Base-by-base conservation (phyloP, 2,113 vertebrate genomes). In the Garra rufa region DNA sequence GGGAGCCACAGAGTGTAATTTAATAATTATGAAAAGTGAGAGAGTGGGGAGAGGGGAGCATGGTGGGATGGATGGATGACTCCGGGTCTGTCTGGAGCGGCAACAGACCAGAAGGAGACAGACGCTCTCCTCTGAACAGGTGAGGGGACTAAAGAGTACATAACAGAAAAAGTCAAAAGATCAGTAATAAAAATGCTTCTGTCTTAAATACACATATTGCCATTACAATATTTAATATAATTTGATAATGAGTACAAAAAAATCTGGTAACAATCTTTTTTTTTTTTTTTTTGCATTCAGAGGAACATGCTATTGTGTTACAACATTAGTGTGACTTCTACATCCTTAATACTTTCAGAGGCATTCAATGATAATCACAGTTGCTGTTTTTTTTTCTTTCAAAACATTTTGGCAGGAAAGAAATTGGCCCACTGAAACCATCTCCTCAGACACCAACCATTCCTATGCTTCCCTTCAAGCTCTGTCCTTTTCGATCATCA, bases 1-100 rank as follows among this genome's bases (percentile, higher is more conserved):
- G 93, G 93, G 91, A 92, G 92, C 92, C 90, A 90, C 92, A 90
- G 92, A 94, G 91, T 90, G 90, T 95, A 95, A 95, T 95, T 94
- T 85, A 95, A 95, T 95, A 94, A 94, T 94, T 94, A 94, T 94
- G 94, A 95, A 95, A 95, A 95, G 95, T 94, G 93, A 93, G 88
- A 93, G 90, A 89, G 90, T 87, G 92, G 90, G 75, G 93, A 93
- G 88, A 92, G 90, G 89, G 89, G 87, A 92, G 89, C 69, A 46
- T 8, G 69, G 17, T 89, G 88, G 71, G 74, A 85, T 86, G 91
- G 85, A 81, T 85, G 89, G 89, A 92, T 86, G 90, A 90, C 75
- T 87, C 67, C 63, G 83, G 59, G 79, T 78, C 69, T 57, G 81
- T 65, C 83, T 85, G 65, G 74, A 87, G 61, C 44, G 21, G 44